These are phyloP conservation scores for Alviniconcha marisindica DNA, from an alignment of 1,140 invertebrate genomes.

Conservation along the genomic window DNA sequence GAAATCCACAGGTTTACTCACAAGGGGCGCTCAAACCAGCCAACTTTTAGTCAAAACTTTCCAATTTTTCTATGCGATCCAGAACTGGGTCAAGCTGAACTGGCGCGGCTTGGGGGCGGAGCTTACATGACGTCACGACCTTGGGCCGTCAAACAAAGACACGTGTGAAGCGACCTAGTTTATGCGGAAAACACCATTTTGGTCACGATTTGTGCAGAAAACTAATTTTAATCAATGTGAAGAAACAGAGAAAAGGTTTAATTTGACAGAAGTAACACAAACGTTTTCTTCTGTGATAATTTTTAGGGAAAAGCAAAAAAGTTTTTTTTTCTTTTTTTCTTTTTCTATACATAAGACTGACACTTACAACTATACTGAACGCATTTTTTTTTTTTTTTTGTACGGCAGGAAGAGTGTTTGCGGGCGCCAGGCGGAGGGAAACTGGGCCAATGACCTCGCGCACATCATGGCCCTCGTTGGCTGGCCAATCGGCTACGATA, in stretches of 20 bases:
- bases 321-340: neutral
- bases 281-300: neutral
- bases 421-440: neutral
- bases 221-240: neutral
- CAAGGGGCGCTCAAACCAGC: neutral
- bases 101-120: slow-evolving; percentile 40
- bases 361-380: too few relatives aligned
- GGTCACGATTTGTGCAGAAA: neutral
- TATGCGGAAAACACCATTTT: neutral
- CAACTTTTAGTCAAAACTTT: neutral
- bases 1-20: neutral
- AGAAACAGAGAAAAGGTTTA: neutral
- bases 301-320: neutral
- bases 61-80: neutral
- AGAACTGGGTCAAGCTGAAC: slow-evolving; percentile 13
- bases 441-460: neutral
- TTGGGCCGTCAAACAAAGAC: slow-evolving; percentile 54
- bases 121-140: slow-evolving; percentile 54
- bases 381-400: too few relatives aligned
- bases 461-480: neutral
- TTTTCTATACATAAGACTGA: too few relatives aligned
- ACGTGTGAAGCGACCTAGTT: slow-evolving; percentile 40
- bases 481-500: neutral
- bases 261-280: neutral
- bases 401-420: too few relatives aligned